A percentile compares a stretch with the other conserved stretches of the same genome.
Conservation (phyloP, 2,888 invertebrate genomes). For the Agonopterix arenella region DNA sequence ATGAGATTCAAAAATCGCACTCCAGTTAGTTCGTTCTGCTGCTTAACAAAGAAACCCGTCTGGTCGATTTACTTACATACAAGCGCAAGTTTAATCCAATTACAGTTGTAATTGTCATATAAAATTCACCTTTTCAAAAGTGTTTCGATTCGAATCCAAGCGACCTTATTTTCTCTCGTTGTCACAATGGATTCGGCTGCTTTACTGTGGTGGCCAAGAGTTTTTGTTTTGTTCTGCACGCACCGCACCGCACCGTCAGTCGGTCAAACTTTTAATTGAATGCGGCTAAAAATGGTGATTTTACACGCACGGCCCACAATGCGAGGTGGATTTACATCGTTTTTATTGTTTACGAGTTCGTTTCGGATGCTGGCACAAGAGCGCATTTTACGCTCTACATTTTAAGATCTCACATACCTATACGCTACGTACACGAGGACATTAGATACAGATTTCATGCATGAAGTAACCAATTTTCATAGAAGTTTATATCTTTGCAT, state of each 20-base stretch:
- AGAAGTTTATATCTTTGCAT: no score
- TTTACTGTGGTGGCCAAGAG: conserved; percentile 21
- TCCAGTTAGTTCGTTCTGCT: no score
- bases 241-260: conserved; percentile 35
- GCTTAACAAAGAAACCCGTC: no score
- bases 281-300: conserved; percentile 58
- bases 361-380: conserved; percentile 2
- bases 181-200: conserved; percentile 15
- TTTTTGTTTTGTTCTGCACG: conserved; percentile 14
- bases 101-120: conserved; percentile 30
- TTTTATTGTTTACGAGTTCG: conserved; percentile 7
- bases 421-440: neutral
- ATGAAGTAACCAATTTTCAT: no score
- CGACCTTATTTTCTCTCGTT: conserved; percentile 23
- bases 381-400: conserved; percentile 9
- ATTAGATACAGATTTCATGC: no score
- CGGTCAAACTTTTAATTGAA: conserved; percentile 70
- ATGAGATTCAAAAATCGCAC: no score
- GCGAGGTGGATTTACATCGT: conserved; percentile 35
- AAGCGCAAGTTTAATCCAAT: conserved; percentile 17
- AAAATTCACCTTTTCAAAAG: conserved; percentile 21
- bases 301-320: conserved; percentile 64
- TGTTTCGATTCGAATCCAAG: conserved; percentile 19
- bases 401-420: conserved; percentile 2
- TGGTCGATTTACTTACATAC: neutral